Base-by-base conservation (phyloP, 2,888 invertebrate species). In the Lomographa bimaculata region DNA sequence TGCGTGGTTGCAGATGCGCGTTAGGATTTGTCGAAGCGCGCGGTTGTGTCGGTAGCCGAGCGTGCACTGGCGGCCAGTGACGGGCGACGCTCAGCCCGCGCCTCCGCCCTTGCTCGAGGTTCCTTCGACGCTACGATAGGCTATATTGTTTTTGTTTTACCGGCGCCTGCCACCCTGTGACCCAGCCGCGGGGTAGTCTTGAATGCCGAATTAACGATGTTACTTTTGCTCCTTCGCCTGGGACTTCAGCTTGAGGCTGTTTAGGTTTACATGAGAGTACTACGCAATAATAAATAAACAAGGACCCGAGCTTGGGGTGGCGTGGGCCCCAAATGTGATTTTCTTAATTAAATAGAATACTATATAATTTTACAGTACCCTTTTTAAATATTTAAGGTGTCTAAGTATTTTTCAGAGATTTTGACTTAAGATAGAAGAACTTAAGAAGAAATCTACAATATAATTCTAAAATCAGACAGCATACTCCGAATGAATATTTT, bases 51-150 rank as follows among this genome's bases (percentile, higher is more conserved):
- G 79, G 60, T 57, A 43, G 81, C 64, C 71, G 71, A 73, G 64
- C 71, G 76, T 78, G 70, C 57, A 86, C 87, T 87, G 86, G 51
- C 74, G 65, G 42, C 57, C 50, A 60, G 55, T 14, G 18, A 1
- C 23, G 21, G 5, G 9, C 46, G 44, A 35, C 46, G 33, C 23
- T 35, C 44, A 21, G 59, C 64, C 57, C 63, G 61, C 63, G 57
- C 64, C 62, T 65, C 65, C 75, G 74, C 80, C 71, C 68, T 69
- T 40, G 39, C 44, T 21, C 6, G 8, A 36, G 30, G 30, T 14
- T 25, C 25, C 46, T 55, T 54, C 42, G 26, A 45, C 35, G 37
- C 39, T 33, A 38, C 43, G 40, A 28, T 50, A 44, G 38, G 39
- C 37, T 47, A 30, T 47, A 30, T 37, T 50, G 53, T 53, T 50